Conservation (phyloP, 2,888 invertebrate species). For the Exocentrus adspersus region DNA sequence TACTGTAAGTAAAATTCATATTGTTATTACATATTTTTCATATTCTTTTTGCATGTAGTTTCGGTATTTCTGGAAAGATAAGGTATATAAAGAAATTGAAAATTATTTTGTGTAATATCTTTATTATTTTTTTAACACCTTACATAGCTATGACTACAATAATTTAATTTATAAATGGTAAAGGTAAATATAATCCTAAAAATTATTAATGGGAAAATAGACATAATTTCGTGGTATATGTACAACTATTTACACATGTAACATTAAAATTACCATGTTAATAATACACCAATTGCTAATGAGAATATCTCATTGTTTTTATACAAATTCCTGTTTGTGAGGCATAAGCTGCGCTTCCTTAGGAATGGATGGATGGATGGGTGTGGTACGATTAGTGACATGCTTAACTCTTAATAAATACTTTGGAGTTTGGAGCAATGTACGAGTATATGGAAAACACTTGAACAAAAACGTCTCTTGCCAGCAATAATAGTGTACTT, state of each 20-base stretch:
- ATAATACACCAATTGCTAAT: conserved; percentile 28
- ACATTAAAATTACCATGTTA: conserved; percentile 34
- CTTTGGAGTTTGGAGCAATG: not conserved
- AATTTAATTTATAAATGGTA: conserved; percentile 46
- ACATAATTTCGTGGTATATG: conserved; percentile 50
- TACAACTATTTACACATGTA: conserved; percentile 52
- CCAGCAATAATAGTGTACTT: not conserved
- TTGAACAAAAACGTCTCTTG: not conserved
- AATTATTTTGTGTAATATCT: conserved; percentile 18
- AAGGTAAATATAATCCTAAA: conserved; percentile 40
- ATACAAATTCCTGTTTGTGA: conserved; percentile 9
- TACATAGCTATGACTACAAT: conserved; percentile 47
- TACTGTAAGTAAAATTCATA: too few species aligned
- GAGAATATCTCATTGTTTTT: conserved; percentile 5
- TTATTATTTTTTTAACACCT: conserved; percentile 47
- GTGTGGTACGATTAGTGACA: conserved; percentile 16
- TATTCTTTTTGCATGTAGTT: too few species aligned
- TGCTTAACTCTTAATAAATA: conserved; percentile 19
- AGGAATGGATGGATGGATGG: conserved; percentile 1
- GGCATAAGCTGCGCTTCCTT: conserved; percentile 12
- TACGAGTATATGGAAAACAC: conserved; percentile 1
- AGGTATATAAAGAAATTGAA: too few species aligned
- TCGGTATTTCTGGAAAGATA: too few species aligned
- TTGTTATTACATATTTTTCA: too few species aligned
- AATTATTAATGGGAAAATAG: conserved; percentile 50